phyloP scores from a whole-genome alignment of 2,113 vertebrate species.

The Myotis davidii region DNA sequence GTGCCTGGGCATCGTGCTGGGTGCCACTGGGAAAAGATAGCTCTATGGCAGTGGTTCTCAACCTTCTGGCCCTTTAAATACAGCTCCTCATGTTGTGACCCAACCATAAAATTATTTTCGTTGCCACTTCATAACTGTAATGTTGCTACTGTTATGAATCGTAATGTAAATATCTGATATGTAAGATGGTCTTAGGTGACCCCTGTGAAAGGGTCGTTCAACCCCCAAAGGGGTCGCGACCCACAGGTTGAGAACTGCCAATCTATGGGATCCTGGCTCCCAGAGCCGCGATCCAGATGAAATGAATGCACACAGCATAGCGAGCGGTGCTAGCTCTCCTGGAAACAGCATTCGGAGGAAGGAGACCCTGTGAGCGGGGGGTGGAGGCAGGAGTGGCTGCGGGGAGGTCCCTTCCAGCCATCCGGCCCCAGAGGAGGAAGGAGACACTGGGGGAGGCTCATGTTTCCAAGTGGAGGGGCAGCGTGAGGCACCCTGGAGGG shows the following conservation, averaged over 20 bases:
- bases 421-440: background rate
- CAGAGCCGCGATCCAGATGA: background rate
- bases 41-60: too few relatives aligned
- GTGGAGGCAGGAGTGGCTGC: background rate
- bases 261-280: background rate
- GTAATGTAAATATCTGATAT: too few relatives aligned
- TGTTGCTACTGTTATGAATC: too few relatives aligned
- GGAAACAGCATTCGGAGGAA: background rate
- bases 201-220: too few relatives aligned
- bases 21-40: background rate
- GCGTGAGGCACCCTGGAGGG: background rate
- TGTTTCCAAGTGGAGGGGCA: background rate
- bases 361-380: background rate
- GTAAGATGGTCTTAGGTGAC: too few relatives aligned
- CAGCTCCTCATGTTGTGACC: too few relatives aligned
- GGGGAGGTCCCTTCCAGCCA: background rate
- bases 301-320: background rate
- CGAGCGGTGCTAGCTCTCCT: background rate
- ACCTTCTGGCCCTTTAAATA: too few relatives aligned
- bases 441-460: rapidly evolving
- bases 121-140: too few relatives aligned
- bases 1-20: background rate
- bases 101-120: too few relatives aligned
- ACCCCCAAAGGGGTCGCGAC: too few relatives aligned
- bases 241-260: too few relatives aligned